A percentile compares a stretch with the other conserved stretches of the same genome.
phyloP scores from a whole-genome alignment of 2,888 invertebrate genomes.

The Pyrocoelia pectoralis region DNA sequence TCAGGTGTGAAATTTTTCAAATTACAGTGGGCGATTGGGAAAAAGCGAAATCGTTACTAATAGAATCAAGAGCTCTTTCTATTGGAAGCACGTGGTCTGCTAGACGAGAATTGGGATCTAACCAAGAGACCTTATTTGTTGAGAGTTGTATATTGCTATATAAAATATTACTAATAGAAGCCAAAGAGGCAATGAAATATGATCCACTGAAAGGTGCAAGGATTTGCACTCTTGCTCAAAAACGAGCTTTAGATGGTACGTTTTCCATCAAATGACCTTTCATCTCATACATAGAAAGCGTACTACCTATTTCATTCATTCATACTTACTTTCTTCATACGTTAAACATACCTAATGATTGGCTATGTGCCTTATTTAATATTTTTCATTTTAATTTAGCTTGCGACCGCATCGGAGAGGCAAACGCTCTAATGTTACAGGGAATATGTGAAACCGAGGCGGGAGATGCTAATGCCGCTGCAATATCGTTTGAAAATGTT shows the following conservation, averaged over 20 bases:
- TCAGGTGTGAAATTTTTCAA: no score
- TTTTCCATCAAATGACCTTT: neutral
- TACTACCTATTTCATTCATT: no score
- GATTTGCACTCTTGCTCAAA: slow-evolving; percentile 62
- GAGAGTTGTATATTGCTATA: slow-evolving; percentile 61
- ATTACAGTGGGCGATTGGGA: slow-evolving; percentile 46
- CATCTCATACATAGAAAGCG: no score
- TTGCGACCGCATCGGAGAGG: slow-evolving; percentile 59
- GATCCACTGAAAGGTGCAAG: slow-evolving; percentile 61
- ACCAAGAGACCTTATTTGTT: slow-evolving; percentile 58
- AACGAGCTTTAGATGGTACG: slow-evolving; percentile 63
- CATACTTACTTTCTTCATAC: no score
- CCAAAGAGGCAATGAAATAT: slow-evolving; percentile 52
- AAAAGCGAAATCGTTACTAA: slow-evolving; percentile 46
- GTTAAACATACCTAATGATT: no score
- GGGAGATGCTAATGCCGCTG: slow-evolving; percentile 62
- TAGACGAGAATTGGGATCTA: slow-evolving; percentile 50
- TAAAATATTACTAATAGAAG: slow-evolving; percentile 58
- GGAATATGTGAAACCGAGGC: slow-evolving; percentile 63
- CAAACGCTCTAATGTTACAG: slow-evolving; percentile 64
- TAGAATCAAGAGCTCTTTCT: slow-evolving; percentile 45
- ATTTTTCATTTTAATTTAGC: slow-evolving; percentile 51
- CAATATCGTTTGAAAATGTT: slow-evolving; percentile 62
- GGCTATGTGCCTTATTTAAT: no score
- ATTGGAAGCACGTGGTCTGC: slow-evolving; percentile 58